Conservation (phyloP, 2,888 invertebrate genomes). For the Orchesellides sinensis region DNA sequence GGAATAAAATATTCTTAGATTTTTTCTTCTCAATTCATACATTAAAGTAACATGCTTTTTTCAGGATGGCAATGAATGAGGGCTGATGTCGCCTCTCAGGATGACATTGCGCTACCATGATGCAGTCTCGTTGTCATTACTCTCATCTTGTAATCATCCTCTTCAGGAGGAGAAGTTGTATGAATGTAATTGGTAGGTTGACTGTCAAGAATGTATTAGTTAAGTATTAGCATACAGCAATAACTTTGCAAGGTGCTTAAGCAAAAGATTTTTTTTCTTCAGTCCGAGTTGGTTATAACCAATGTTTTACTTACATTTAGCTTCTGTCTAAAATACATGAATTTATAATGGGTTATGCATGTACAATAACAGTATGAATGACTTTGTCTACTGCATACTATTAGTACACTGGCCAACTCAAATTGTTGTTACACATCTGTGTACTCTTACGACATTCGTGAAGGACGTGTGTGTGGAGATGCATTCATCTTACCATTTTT, state of each 20-base stretch:
- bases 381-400: no score
- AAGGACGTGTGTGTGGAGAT: not conserved
- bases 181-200: no score
- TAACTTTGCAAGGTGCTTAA: no score
- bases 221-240: no score
- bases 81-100: conserved; percentile 33
- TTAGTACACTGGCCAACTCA: not conserved
- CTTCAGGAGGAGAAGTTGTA: not conserved
- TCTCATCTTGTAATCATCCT: not conserved
- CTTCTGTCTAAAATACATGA: not conserved
- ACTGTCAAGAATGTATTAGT: no score
- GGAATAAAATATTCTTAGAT: no score
- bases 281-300: not conserved
- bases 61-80: conserved; percentile 42
- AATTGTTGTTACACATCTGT: not conserved
- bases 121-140: not conserved
- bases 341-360: no score
- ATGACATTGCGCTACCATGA: not conserved
- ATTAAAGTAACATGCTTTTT: not conserved
- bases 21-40: not conserved
- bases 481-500: not conserved
- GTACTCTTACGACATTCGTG: not conserved
- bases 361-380: no score
- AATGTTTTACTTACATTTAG: not conserved
- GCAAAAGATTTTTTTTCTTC: not conserved